phyloP scores from a whole-genome alignment of 2,888 invertebrate species.

The Pachymerium ferrugineum region DNA sequence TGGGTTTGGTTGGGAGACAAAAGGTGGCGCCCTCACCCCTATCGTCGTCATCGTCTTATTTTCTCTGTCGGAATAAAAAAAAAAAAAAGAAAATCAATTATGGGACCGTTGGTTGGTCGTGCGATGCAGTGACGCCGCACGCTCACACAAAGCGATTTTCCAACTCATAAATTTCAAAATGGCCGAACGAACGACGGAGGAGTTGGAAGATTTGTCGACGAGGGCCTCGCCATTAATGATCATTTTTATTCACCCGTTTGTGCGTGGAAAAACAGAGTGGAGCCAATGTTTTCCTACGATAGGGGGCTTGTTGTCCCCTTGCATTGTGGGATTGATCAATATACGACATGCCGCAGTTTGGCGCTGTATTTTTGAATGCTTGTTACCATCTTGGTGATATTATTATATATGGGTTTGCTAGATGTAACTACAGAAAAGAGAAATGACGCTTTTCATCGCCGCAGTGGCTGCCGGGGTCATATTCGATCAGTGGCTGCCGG shows the following conservation, averaged over 20 bases:
- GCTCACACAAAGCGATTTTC: slow-evolving; percentile 29
- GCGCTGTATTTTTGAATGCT: no score
- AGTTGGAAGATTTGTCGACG: slow-evolving; percentile 20
- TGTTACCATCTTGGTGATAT: no score
- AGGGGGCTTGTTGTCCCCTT: no score
- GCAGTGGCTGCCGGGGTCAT: no score
- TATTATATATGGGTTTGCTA: no score
- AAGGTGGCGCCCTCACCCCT: neutral
- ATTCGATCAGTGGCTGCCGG: no score
- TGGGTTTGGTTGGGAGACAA: neutral
- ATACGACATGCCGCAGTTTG: no score
- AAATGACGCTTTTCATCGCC: no score
- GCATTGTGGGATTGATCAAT: neutral
- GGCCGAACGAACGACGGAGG: neutral
- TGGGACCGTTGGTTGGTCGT: neutral
- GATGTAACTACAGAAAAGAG: no score
- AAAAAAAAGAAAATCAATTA: slow-evolving; percentile 30
- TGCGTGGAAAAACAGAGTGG: neutral
- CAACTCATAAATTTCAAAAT: slow-evolving; percentile 23
- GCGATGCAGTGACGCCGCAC: neutral
- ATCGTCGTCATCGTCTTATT: neutral
- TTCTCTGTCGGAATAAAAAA: neutral
- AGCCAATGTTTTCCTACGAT: no score
- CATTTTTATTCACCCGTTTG: slow-evolving; percentile 20
- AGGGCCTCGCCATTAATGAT: slow-evolving; percentile 28